phyloP scores from a whole-genome alignment of 2,113 vertebrate species.

The Stegastes partitus region DNA sequence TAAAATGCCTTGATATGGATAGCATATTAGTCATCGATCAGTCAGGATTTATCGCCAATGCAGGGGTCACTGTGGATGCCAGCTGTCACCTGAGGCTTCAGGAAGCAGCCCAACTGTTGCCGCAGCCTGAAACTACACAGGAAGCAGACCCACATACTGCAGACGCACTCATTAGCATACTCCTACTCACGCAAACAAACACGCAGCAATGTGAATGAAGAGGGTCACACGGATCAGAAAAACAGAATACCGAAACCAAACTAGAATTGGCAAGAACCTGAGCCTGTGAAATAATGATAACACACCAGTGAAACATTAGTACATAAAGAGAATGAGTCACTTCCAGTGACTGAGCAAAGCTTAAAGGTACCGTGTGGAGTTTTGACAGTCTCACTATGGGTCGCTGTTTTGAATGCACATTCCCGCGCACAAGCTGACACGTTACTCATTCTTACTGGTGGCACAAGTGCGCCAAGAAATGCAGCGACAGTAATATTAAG shows the following conservation, averaged over 20 bases:
- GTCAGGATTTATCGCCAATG: constrained; percentile 2
- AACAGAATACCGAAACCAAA: not conserved
- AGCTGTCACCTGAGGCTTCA: not conserved
- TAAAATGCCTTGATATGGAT: no score
- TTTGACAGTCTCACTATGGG: no score
- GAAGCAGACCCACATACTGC: not conserved
- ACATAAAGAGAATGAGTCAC: no score
- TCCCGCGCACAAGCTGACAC: no score
- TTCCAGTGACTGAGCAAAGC: no score
- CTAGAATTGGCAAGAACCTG: not conserved
- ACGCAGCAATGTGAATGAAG: not conserved
- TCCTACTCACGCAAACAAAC: constrained; percentile 20
- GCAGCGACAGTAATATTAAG: no score
- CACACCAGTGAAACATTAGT: not conserved
- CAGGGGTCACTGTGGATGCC: constrained; percentile 3
- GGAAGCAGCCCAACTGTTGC: not conserved
- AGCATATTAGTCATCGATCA: not conserved
- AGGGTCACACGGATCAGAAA: not conserved
- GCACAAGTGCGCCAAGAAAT: no score
- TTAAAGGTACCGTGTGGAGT: no score
- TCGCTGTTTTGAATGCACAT: no score
- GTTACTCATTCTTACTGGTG: no score
- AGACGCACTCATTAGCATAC: constrained; percentile 7
- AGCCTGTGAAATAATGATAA: not conserved
- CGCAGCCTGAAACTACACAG: not conserved